phyloP scores from a whole-genome alignment of 2,888 invertebrate species.

The Megastigmus dorsalis region DNA sequence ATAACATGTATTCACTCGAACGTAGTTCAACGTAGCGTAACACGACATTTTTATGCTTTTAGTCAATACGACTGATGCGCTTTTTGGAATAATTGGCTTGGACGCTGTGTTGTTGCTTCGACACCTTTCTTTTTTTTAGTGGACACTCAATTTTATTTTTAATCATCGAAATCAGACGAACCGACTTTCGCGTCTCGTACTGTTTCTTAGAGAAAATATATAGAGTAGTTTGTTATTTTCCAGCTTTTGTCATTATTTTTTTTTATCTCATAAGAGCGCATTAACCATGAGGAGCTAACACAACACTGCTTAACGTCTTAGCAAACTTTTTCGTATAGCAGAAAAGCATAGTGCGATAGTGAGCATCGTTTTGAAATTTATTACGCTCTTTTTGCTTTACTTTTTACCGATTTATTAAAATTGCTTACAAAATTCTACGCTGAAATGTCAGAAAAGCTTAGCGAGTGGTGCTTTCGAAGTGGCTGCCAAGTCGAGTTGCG shows the following conservation, averaged over 20 bases:
- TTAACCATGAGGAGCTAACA: too few species aligned
- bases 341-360: neutral
- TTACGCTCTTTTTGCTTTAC: neutral
- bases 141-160: neutral
- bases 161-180: too few species aligned
- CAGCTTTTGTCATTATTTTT: neutral
- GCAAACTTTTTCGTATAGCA: conserved; percentile 26
- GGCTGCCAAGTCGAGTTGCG: conserved; percentile 12
- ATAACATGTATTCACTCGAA: too few species aligned
- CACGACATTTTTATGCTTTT: conserved; percentile 34
- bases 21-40: too few species aligned
- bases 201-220: too few species aligned
- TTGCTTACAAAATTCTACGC: neutral
- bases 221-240: too few species aligned
- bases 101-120: conserved; percentile 3
- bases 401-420: neutral
- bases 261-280: too few species aligned
- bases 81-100: conserved; percentile 49
- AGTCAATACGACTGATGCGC: conserved; percentile 47
- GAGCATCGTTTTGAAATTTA: neutral
- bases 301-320: neutral
- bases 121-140: conserved; percentile 1
- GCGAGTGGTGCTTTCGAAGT: neutral
- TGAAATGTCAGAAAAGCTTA: conserved; percentile 19
- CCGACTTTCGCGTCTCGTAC: too few species aligned